Conservation (phyloP, 2,113 vertebrate genomes). For the Chionomys nivalis region DNA sequence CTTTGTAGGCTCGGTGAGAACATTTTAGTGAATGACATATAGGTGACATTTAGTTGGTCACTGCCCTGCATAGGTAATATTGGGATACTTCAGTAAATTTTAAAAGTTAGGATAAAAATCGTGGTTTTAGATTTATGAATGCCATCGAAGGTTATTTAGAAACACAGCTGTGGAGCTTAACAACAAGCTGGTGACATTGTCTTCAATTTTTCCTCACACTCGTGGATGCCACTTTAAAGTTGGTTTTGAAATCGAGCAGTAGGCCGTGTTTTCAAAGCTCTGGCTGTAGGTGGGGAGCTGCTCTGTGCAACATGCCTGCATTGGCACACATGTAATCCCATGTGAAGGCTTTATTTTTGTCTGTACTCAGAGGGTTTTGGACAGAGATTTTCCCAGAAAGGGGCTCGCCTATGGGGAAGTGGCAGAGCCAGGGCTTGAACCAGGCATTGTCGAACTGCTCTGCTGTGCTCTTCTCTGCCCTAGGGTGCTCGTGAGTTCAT, state of each 20-base stretch:
- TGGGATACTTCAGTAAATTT: neutral
- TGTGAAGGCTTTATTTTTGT: neutral
- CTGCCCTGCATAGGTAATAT: neutral
- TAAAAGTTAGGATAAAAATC: neutral
- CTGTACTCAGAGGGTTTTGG: neutral
- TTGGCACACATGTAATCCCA: too few relatives aligned
- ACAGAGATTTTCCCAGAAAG: neutral
- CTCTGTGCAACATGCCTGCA: neutral
- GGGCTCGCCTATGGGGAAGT: neutral
- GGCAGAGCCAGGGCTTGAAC: neutral
- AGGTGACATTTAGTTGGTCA: neutral
- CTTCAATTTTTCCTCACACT: neutral
- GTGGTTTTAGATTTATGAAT: neutral
- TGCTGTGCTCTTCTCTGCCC: neutral
- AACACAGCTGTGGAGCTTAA: neutral
- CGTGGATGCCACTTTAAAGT: neutral
- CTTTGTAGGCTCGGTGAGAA: neutral
- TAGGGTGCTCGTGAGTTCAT: neutral
- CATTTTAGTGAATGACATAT: neutral
- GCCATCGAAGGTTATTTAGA: constrained; percentile 15
- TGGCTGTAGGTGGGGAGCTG: neutral
- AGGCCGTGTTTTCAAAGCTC: neutral
- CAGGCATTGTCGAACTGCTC: neutral
- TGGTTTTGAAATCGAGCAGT: neutral
- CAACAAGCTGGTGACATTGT: neutral